Evolutionary conservation across 2,113 vertebrate genomes (phyloP).

Genomic region (Gallinago media): DNA sequence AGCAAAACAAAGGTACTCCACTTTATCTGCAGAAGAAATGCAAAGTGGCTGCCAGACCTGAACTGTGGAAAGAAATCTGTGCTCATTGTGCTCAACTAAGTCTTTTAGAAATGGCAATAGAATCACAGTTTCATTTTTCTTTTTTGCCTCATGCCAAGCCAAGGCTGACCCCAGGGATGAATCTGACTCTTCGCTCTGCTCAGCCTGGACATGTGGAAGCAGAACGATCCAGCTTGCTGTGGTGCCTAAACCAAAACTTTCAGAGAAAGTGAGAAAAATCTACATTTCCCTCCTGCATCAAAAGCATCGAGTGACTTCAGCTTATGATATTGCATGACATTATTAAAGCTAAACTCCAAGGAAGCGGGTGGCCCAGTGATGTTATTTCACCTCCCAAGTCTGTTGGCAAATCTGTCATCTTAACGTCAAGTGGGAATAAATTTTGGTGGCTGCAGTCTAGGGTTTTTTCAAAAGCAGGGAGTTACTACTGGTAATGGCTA

Average conservation of each 20-base stretch:
- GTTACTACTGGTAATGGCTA: not conserved
- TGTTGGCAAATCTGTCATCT: conserved; percentile 34
- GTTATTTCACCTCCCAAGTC: conserved; percentile 35
- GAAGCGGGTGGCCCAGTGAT: conserved; percentile 11
- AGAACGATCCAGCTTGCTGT: not conserved
- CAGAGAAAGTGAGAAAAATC: not conserved
- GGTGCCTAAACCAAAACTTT: not conserved
- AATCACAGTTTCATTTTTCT: not conserved
- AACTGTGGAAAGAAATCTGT: not conserved
- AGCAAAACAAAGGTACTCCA: conserved; percentile 13
- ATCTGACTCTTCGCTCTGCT: not conserved
- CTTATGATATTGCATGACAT: not conserved
- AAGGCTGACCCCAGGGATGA: not conserved
- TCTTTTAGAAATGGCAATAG: not conserved
- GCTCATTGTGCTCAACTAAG: not conserved
- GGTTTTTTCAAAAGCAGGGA: not conserved
- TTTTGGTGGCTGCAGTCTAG: not conserved
- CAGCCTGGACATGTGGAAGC: not conserved
- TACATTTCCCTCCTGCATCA: not conserved
- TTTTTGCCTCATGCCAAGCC: not conserved
- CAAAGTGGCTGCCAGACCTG: not conserved
- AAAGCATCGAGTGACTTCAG: not conserved
- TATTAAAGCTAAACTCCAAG: conserved; percentile 30
- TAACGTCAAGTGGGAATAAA: conserved; percentile 7
- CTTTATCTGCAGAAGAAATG: not conserved